phyloP scores from a whole-genome alignment of 2,888 invertebrate genomes.

The Choristoneura rosaceana region DNA sequence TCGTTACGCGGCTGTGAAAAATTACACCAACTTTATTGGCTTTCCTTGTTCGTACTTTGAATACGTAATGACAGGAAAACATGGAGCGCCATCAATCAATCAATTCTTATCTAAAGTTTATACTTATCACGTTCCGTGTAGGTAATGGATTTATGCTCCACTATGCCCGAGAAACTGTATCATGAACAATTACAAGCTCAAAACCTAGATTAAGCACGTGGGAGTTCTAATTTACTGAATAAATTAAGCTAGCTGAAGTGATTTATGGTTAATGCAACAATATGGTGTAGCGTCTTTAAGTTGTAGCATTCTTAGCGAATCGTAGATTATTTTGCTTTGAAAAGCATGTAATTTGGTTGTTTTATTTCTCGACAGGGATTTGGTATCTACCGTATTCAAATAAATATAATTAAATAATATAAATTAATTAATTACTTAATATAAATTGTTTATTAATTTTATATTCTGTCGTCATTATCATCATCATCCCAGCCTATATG shows the following conservation, averaged over 20 bases:
- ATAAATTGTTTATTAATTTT: too few species aligned
- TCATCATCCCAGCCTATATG: too few species aligned
- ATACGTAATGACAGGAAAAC: slow-evolving; percentile 53
- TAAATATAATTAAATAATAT: too few species aligned
- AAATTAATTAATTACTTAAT: too few species aligned
- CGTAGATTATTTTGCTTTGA: not conserved
- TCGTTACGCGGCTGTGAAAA: slow-evolving; percentile 56
- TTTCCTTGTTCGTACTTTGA: slow-evolving; percentile 52
- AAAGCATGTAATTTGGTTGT: too few species aligned
- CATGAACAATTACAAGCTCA: slow-evolving; percentile 11
- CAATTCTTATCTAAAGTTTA: slow-evolving; percentile 42
- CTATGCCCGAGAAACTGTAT: slow-evolving; percentile 21
- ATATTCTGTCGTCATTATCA: too few species aligned
- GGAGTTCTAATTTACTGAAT: slow-evolving; percentile 6
- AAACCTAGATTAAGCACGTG: slow-evolving; percentile 19
- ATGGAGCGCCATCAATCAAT: slow-evolving; percentile 53
- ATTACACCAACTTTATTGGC: slow-evolving; percentile 56
- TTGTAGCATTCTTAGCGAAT: not conserved
- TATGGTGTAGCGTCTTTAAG: not conserved
- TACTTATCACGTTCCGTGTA: slow-evolving; percentile 40
- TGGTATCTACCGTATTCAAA: not conserved
- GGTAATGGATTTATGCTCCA: slow-evolving; percentile 25
- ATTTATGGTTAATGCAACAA: not conserved
- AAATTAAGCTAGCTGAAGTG: not conserved
- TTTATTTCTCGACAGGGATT: too few species aligned